A percentile compares a stretch with the other conserved stretches of the same genome.
Evolutionary conservation across 2,888 invertebrate species (phyloP).

Genomic region (Heliothis peltigera): DNA sequence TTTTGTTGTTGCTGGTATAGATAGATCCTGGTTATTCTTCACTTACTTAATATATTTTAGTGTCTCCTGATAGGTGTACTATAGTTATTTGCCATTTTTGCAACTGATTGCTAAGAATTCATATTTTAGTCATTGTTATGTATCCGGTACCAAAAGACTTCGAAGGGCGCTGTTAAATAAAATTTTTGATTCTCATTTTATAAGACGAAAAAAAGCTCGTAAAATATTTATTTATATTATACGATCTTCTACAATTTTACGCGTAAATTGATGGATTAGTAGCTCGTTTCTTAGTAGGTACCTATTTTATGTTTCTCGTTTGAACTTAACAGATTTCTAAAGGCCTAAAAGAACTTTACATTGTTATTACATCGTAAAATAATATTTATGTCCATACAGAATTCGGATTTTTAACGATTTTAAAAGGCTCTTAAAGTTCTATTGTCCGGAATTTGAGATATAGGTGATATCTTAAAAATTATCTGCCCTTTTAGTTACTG

Average conservation of each 20-base stretch:
- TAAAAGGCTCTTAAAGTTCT: background rate
- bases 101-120: no score
- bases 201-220: conserved; percentile 24
- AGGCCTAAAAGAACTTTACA: conserved; percentile 41
- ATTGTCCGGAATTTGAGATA: background rate
- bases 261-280: conserved; percentile 49
- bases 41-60: no score
- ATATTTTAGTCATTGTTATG: no score
- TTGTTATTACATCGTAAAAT: conserved; percentile 51
- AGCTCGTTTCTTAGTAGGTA: conserved; percentile 38
- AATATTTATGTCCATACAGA: conserved; percentile 34
- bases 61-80: no score
- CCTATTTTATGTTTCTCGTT: conserved; percentile 46
- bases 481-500: conserved; percentile 4
- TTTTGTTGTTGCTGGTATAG: no score
- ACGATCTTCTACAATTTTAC: conserved; percentile 43
- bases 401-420: conserved; percentile 9
- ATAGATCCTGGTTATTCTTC: no score
- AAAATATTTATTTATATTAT: conserved; percentile 42
- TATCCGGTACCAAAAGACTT: no score
- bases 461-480: background rate
- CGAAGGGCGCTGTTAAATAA: no score
- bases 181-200: conserved; percentile 19
- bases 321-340: conserved; percentile 49
- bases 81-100: no score